A percentile compares a stretch with the other conserved stretches of the same genome.
Evolutionary conservation across 2,113 vertebrate species (phyloP).

Genomic region (Oreochromis tanganicae): DNA sequence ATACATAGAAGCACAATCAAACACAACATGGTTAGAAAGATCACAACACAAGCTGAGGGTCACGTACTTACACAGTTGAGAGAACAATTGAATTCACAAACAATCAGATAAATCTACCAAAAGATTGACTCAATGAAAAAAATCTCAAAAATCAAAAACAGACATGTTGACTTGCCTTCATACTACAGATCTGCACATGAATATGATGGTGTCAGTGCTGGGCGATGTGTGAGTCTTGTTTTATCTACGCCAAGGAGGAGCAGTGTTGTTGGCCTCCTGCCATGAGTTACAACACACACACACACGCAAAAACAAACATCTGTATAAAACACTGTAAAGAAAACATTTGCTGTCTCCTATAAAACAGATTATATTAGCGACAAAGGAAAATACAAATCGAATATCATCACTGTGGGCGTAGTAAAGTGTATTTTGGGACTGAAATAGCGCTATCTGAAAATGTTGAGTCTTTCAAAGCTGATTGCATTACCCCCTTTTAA

Average conservation of each 20-base stretch:
- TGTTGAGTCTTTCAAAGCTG: neutral
- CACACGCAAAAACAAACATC: neutral
- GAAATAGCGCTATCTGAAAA: neutral
- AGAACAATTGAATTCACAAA: neutral
- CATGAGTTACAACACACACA: constrained; percentile 42
- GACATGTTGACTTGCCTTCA: neutral
- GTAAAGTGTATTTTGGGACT: neutral
- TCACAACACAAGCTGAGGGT: neutral
- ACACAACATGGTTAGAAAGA: neutral
- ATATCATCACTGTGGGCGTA: neutral
- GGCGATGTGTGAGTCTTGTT: constrained; percentile 33
- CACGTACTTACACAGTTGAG: neutral
- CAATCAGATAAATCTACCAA: neutral
- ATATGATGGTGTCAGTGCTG: constrained; percentile 11
- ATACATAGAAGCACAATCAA: neutral
- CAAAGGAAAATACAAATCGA: neutral
- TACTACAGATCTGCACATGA: neutral
- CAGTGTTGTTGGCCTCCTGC: constrained; percentile 51
- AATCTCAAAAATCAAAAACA: neutral
- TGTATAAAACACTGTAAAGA: neutral
- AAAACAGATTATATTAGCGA: neutral
- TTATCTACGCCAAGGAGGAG: constrained; percentile 42
- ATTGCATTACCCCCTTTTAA: neutral
- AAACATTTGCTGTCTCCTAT: neutral
- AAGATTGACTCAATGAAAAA: neutral